Percentiles rank a stretch among this genome's conserved stretches.
These are phyloP conservation scores for Diadema setosum DNA, from an alignment of 35 echinoderm and acorn worm genomes.

Conservation along the genomic window DNA sequence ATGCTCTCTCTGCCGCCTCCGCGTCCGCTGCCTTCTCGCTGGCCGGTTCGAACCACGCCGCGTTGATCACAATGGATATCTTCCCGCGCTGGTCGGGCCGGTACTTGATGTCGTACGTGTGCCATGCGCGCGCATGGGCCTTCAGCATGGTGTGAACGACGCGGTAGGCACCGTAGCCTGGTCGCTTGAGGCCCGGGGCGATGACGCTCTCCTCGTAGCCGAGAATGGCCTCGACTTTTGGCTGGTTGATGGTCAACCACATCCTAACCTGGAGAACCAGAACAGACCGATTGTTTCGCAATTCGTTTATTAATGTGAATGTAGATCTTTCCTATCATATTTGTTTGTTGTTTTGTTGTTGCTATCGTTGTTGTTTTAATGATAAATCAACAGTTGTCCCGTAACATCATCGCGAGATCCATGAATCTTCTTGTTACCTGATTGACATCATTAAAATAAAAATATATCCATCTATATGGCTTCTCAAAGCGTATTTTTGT, in stretches of 20 bases:
- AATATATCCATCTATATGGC: too few relatives aligned
- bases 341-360: too few relatives aligned
- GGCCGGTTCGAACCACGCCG: conserved; percentile 57
- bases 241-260: conserved; percentile 94
- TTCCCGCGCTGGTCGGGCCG: conserved; percentile 9
- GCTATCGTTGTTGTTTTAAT: too few relatives aligned
- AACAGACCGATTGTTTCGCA: not conserved
- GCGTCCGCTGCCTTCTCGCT: conserved; percentile 35
- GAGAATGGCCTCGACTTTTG: conserved; percentile 40
- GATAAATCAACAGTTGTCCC: too few relatives aligned
- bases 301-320: too few relatives aligned
- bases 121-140: conserved; percentile 80
- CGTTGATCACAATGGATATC: conserved; percentile 48
- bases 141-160: conserved; percentile 61
- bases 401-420: too few relatives aligned
- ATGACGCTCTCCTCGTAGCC: conserved; percentile 57
- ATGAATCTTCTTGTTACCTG: too few relatives aligned
- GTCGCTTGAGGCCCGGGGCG: conserved; percentile 52
- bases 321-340: too few relatives aligned
- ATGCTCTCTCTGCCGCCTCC: conserved; percentile 14
- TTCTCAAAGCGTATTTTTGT: too few relatives aligned
- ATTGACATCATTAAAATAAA: too few relatives aligned
- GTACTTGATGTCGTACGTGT: conserved; percentile 74
- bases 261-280: conserved; percentile 33
- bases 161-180: conserved; percentile 51